A percentile compares a stretch with the other conserved stretches of the same genome.
phyloP scores from a whole-genome alignment of 2,797 vertebrate species.

The Euphonia xanthogaster region DNA sequence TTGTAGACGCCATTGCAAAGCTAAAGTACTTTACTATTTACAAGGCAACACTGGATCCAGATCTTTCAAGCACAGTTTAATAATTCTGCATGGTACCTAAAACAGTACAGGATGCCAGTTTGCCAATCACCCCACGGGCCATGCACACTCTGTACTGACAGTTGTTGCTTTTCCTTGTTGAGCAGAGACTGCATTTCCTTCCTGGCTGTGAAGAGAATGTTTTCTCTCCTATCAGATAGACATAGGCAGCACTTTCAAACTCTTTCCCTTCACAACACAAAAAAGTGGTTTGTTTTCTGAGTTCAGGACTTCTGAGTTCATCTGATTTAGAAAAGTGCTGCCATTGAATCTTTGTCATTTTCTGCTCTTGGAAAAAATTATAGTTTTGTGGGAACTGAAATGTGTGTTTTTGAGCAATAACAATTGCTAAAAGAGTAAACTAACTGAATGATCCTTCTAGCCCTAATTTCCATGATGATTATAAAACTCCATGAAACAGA shows the following conservation, averaged over 20 bases:
- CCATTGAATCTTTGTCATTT: background rate
- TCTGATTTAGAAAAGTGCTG: background rate
- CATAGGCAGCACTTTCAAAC: background rate
- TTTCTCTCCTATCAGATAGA: background rate
- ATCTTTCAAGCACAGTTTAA: background rate
- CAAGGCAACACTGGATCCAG: background rate
- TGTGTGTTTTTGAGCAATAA: background rate
- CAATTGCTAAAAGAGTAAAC: background rate
- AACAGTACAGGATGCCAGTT: background rate
- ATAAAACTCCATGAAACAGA: background rate
- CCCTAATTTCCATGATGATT: background rate
- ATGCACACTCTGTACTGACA: accelerated
- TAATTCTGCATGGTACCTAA: background rate
- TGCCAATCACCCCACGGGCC: background rate
- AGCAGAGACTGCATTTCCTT: background rate
- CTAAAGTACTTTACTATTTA: background rate
- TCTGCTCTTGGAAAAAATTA: background rate
- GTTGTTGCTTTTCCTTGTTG: background rate
- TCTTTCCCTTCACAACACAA: background rate
- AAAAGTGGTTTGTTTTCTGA: background rate
- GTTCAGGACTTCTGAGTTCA: background rate
- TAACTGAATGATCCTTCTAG: background rate
- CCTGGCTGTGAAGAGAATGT: background rate
- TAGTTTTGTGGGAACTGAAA: background rate
- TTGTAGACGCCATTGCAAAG: background rate